Conservation (phyloP, 64 coral and sea anemone genomes). For the Dendronephthya gigantea region DNA sequence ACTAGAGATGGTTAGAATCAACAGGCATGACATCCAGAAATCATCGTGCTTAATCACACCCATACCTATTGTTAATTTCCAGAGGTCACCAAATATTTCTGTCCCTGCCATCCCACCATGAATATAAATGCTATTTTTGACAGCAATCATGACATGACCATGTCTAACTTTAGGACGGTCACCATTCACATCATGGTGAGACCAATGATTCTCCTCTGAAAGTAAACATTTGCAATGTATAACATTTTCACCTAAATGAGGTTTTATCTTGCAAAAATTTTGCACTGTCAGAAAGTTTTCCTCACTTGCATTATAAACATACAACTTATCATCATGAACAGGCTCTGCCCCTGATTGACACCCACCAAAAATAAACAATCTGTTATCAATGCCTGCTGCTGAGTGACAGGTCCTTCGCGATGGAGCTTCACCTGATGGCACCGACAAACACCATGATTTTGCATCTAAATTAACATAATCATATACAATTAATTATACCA, state of each 20-base stretch:
- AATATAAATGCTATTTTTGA: background rate
- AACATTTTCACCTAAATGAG: too few species aligned
- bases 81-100: background rate
- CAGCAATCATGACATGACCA: constrained; percentile 7
- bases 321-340: constrained; percentile 58
- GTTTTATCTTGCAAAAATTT: background rate
- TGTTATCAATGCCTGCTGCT: constrained; percentile 57
- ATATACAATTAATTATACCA: too few species aligned
- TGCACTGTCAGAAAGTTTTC: background rate
- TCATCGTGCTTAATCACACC: background rate
- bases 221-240: background rate
- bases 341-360: constrained; percentile 74
- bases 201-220: background rate
- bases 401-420: constrained; percentile 75
- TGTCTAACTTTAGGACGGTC: background rate
- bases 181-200: background rate
- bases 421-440: constrained; percentile 46
- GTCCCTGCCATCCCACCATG: constrained; percentile 11
- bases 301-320: constrained; percentile 86
- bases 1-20: too few species aligned
- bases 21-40: too few species aligned
- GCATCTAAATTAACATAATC: constrained; percentile 26
- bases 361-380: constrained; percentile 77
- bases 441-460: constrained; percentile 40
- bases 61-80: background rate